These are phyloP conservation scores for Trachelus tabidus DNA, from an alignment of 2,888 invertebrate genomes.

Conservation along the genomic window DNA sequence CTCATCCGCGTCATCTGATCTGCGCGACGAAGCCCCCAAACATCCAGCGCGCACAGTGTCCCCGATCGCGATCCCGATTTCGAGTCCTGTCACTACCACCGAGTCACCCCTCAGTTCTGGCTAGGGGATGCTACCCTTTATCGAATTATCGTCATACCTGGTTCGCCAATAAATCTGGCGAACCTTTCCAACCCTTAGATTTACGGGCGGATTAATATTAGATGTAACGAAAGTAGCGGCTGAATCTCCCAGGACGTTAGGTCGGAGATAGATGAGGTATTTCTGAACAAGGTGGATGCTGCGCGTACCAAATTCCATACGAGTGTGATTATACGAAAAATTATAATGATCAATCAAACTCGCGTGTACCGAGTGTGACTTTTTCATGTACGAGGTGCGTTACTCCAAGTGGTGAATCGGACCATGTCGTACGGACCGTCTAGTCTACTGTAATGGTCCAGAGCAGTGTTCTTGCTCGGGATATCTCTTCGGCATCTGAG, in stretches of 20 bases:
- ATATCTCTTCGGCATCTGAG: slow-evolving; percentile 34
- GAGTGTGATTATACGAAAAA: neutral
- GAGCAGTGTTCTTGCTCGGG: neutral
- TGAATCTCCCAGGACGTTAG: neutral
- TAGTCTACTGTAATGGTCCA: neutral
- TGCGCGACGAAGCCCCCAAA: slow-evolving; percentile 27
- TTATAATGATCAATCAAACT: neutral
- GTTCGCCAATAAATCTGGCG: slow-evolving; percentile 50
- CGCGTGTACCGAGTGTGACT: neutral
- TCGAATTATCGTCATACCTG: slow-evolving; percentile 58
- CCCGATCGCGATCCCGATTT: slow-evolving; percentile 15
- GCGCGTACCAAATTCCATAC: neutral
- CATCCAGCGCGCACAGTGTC: slow-evolving; percentile 5
- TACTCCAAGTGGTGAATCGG: neutral
- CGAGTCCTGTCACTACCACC: slow-evolving; percentile 5
- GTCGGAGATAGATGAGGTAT: neutral
- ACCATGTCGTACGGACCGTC: neutral
- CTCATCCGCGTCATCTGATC: slow-evolving; percentile 51
- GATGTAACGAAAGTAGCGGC: slow-evolving; percentile 29
- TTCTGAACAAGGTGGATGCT: neutral
- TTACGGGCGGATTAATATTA: slow-evolving; percentile 52
- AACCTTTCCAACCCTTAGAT: slow-evolving; percentile 37
- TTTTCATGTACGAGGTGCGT: neutral
- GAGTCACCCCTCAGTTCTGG: slow-evolving; percentile 4
- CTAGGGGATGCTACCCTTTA: slow-evolving; percentile 40